Evolutionary conservation across 2,797 vertebrate species (phyloP).

Genomic region (Enteromius radiatus): DNA sequence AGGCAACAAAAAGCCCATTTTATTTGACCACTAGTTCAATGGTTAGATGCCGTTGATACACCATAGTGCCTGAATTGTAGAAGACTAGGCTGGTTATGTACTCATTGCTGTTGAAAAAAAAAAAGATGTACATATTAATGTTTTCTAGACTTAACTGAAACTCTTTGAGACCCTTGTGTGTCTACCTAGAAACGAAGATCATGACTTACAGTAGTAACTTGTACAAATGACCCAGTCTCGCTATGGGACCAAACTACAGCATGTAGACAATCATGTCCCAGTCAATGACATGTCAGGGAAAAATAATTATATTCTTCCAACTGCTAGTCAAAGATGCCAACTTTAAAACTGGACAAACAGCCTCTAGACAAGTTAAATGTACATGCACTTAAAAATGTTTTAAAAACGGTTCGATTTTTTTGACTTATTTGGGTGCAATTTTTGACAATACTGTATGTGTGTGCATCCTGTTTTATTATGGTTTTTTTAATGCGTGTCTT

Average conservation of each 20-base stretch:
- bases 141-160: conserved; percentile 16
- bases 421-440: background rate
- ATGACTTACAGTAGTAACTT: conserved; percentile 1
- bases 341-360: conserved; percentile 25
- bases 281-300: conserved; percentile 49
- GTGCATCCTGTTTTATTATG: conserved; percentile 39
- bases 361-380: background rate
- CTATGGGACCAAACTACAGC: conserved; percentile 75
- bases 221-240: conserved; percentile 49
- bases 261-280: conserved; percentile 60
- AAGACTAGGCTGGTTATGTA: background rate
- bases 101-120: background rate
- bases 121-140: conserved; percentile 38
- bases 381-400: conserved; percentile 1
- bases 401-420: background rate
- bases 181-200: conserved; percentile 37
- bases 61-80: conserved; percentile 24
- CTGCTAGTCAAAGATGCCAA: conserved; percentile 2
- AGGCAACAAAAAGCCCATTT: background rate
- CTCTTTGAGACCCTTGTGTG: background rate
- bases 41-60: background rate
- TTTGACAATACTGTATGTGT: conserved; percentile 10
- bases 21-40: background rate
- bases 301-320: conserved; percentile 43
- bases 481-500: conserved; percentile 33